These are phyloP conservation scores for Lipotes vexillifer DNA, from an alignment of 2,113 vertebrate species.

Conservation along the genomic window DNA sequence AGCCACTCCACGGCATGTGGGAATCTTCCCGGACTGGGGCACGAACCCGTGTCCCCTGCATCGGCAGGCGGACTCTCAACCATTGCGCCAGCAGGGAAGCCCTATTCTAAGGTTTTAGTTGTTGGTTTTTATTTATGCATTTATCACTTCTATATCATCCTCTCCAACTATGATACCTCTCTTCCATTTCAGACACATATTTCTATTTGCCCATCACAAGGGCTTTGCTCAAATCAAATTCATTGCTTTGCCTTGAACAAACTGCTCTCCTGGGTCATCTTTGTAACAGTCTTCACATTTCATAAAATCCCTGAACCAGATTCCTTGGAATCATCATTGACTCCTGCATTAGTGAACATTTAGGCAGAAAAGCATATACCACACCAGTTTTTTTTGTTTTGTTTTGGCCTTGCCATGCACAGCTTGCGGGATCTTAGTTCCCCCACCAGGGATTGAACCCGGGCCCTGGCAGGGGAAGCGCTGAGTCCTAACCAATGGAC, in stretches of 20 bases:
- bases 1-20: too few species aligned
- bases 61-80: too few species aligned
- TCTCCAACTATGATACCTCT: not conserved
- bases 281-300: not conserved
- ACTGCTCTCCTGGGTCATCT: not conserved
- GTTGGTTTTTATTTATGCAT: not conserved
- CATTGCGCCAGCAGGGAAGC: too few species aligned
- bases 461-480: accelerated
- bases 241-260: not conserved
- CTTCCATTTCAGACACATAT: not conserved
- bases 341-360: not conserved
- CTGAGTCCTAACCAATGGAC: not conserved
- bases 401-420: not conserved
- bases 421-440: not conserved
- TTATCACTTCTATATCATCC: not conserved
- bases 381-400: not conserved
- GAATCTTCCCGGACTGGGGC: too few species aligned
- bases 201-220: not conserved
- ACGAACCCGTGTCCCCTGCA: too few species aligned
- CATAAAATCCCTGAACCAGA: not conserved
- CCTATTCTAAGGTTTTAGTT: not conserved
- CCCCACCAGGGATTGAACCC: not conserved
- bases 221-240: not conserved
- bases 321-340: not conserved
- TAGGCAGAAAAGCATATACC: not conserved